Evolutionary conservation across 2,888 invertebrate genomes (phyloP), one percentile per base, ranked within the genome.

Genomic region (Drosophila peninsularis): DNA sequence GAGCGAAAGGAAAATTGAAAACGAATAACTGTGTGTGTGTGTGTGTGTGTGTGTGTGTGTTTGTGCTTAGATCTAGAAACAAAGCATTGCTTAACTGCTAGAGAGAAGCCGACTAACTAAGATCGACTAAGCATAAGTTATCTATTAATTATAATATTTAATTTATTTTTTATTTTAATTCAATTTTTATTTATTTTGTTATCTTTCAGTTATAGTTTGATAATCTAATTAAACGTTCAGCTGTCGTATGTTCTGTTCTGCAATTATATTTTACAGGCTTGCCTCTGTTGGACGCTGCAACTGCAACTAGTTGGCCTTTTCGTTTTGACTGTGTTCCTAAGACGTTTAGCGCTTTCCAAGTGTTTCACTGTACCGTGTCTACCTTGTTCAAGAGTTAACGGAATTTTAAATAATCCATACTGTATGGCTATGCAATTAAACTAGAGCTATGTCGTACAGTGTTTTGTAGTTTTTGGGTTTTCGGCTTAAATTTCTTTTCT

Each of bases 321-420:
- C n/a, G n/a, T 19, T 76, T 70, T 76, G 73, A 71, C 70, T 82
- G 61, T 73, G 57, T 71, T 44, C 67, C 71, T 84, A 84, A 84
- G 83, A 84, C 83, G 83, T 84, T 84, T 88, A 70, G 86, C 88
- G 83, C 88, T 88, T 88, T 88, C 78, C 88, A 86, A 83, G 80
- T 62, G 52, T 69, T 71, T 75, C 62, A 82, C 84, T 81, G 82
- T 84, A 66, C 52, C 10, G 66, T 81, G 75, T 78, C 69, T 80
- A 75, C 74, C 76, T 81, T 75, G 78, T 65, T 75, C 52, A 78
- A 78, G 52, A 37, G 52, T 62, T 66, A 71, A 86, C 73, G 69
- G 65, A 81, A 71, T 68, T 39, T 65, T 58, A 81, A 74, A 79
- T 68, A 83, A 77, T 71, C 64, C 66, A 67, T 63, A 60, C 55